These are phyloP conservation scores for Enteromius mattozi DNA, from an alignment of 2,797 vertebrate genomes.

Conservation along the genomic window DNA sequence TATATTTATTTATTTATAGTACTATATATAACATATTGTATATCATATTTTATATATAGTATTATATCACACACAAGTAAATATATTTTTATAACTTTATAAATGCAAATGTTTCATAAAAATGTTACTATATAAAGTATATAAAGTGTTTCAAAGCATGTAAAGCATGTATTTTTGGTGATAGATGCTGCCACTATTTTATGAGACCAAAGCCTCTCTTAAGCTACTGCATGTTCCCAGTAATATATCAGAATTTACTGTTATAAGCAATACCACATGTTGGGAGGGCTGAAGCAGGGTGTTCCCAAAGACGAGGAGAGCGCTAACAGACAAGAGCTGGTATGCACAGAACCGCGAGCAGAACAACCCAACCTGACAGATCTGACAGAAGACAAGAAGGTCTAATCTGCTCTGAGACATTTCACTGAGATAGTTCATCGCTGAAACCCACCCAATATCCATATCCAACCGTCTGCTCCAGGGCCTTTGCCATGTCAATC, in stretches of 20 bases:
- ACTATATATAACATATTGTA: too few species aligned
- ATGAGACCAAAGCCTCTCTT: constrained; percentile 34
- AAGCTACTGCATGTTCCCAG: constrained; percentile 40
- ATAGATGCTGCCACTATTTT: constrained; percentile 18
- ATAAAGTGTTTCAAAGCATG: neutral
- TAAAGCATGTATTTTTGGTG: neutral
- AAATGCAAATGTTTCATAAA: too few species aligned
- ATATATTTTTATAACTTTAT: too few species aligned
- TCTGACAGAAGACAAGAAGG: constrained; percentile 4
- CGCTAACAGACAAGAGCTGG: constrained; percentile 34
- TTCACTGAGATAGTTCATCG: constrained; percentile 25
- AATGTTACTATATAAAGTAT: too few species aligned
- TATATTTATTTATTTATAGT: too few species aligned
- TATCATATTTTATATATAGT: too few species aligned
- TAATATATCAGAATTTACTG: constrained; percentile 46
- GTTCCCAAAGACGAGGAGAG: constrained; percentile 30
- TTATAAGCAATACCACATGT: constrained; percentile 53
- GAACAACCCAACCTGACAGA: constrained; percentile 4
- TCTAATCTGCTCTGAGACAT: neutral
- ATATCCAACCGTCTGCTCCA: constrained; percentile 45
- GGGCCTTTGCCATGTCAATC: neutral
- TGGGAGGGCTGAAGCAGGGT: constrained; percentile 10
- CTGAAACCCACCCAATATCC: constrained; percentile 56
- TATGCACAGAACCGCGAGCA: constrained; percentile 2
- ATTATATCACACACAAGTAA: too few species aligned